phyloP scores from a whole-genome alignment of 2,888 invertebrate species.

The Acanthoscelides obtectus region DNA sequence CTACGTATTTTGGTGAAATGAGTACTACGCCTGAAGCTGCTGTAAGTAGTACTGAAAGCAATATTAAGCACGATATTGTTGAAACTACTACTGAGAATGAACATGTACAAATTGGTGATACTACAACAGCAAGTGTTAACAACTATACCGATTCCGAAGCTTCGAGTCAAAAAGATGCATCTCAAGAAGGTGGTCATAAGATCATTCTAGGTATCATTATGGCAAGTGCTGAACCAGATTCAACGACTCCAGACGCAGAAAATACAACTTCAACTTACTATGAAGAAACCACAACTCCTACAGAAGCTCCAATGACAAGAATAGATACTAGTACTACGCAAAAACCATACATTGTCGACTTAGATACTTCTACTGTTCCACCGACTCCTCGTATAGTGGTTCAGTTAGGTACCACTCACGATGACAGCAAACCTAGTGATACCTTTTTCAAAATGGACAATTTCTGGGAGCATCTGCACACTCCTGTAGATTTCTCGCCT shows the following conservation, averaged over 20 bases:
- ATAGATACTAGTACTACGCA: not conserved
- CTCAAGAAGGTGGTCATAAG: not conserved
- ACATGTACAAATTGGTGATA: not conserved
- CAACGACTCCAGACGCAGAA: not conserved
- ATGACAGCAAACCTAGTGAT: not conserved
- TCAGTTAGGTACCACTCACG: not conserved
- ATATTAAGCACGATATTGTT: not conserved
- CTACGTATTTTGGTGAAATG: not conserved
- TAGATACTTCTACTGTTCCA: not conserved
- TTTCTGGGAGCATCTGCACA: not conserved
- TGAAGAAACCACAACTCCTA: slow-evolving; percentile 1
- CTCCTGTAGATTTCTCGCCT: not conserved
- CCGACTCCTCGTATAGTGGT: not conserved
- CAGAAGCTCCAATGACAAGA: slow-evolving; percentile 8
- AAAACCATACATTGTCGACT: slow-evolving; percentile 3
- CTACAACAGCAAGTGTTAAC: not conserved
- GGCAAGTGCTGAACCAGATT: not conserved
- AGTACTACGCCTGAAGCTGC: not conserved
- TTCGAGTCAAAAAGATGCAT: not conserved
- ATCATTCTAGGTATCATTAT: not conserved
- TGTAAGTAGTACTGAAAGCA: not conserved
- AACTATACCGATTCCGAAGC: not conserved
- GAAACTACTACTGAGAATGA: not conserved
- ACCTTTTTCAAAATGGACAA: not conserved
- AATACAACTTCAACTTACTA: not conserved